Conservation (phyloP, 2,113 vertebrate species). For the Sceloporus tristichus region DNA sequence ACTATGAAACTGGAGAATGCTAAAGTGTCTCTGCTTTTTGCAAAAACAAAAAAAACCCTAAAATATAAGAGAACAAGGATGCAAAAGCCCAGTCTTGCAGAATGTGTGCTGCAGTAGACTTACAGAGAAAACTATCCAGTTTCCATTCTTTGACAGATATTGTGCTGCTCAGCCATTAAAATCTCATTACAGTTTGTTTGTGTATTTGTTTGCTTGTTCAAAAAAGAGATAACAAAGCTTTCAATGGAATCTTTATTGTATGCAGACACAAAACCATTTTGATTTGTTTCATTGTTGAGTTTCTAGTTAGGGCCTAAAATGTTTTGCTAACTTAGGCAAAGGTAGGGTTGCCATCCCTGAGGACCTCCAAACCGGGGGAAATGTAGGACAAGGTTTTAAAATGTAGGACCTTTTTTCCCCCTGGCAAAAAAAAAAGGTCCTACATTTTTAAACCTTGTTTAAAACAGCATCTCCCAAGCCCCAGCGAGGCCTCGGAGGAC, state of each 20-base stretch:
- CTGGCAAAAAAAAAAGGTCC: too few species aligned
- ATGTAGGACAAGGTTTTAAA: too few species aligned
- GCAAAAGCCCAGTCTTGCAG: not conserved
- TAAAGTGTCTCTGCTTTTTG: not conserved
- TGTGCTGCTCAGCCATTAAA: not conserved
- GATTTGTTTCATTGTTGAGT: not conserved
- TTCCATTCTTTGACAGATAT: not conserved
- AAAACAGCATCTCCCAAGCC: too few species aligned
- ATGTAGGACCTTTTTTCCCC: too few species aligned
- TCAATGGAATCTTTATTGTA: not conserved
- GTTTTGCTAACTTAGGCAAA: not conserved
- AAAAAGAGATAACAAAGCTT: not conserved
- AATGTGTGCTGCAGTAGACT: not conserved
- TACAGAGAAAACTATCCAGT: not conserved
- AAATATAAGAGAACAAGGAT: not conserved
- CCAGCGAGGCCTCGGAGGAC: too few species aligned
- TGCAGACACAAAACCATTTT: not conserved
- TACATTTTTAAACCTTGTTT: too few species aligned
- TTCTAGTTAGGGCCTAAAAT: not conserved
- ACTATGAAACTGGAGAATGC: constrained; percentile 9
- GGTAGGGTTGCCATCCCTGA: too few species aligned
- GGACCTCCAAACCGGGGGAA: too few species aligned
- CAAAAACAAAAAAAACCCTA: not conserved
- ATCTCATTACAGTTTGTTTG: not conserved
- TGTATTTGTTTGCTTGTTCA: not conserved